Percentiles rank a stretch among this genome's conserved stretches.
These are phyloP conservation scores for Clarias batrachus DNA, from an alignment of 2,113 vertebrate species.

Conservation along the genomic window DNA sequence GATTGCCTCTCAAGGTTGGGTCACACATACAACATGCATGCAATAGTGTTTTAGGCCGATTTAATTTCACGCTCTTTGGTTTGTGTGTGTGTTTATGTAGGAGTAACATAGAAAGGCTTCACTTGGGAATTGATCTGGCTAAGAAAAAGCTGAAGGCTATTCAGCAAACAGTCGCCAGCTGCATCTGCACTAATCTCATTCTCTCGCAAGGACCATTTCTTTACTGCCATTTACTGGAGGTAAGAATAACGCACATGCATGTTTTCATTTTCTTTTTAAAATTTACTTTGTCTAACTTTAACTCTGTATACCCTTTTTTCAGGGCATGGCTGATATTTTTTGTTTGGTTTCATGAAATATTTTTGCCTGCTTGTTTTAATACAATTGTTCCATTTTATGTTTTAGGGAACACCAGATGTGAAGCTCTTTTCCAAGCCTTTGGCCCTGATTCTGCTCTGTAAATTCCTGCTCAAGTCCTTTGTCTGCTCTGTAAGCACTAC, in stretches of 20 bases:
- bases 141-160: slow-evolving; percentile 89
- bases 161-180: slow-evolving; percentile 94
- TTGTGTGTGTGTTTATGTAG: slow-evolving; percentile 63
- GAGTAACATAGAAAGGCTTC: slow-evolving; percentile 85
- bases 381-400: neutral
- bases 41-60: neutral
- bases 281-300: neutral
- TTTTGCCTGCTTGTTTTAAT: neutral
- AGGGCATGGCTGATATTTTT: neutral
- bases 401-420: slow-evolving; percentile 90
- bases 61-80: neutral
- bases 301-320: neutral
- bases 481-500: slow-evolving; percentile 83
- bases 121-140: slow-evolving; percentile 85
- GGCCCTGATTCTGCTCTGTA: slow-evolving; percentile 86
- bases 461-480: slow-evolving; percentile 90
- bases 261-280: neutral
- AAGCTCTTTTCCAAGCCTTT: slow-evolving; percentile 89
- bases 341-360: neutral
- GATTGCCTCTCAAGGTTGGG: slow-evolving; percentile 92
- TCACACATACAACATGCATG: neutral
- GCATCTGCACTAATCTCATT: slow-evolving; percentile 94
- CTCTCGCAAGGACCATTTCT: slow-evolving; percentile 97
- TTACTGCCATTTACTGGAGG: slow-evolving; percentile 96
- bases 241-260: slow-evolving; percentile 43